Evolutionary conservation across 2,797 vertebrate genomes (phyloP).

Genomic region (Sarcoramphus papa): DNA sequence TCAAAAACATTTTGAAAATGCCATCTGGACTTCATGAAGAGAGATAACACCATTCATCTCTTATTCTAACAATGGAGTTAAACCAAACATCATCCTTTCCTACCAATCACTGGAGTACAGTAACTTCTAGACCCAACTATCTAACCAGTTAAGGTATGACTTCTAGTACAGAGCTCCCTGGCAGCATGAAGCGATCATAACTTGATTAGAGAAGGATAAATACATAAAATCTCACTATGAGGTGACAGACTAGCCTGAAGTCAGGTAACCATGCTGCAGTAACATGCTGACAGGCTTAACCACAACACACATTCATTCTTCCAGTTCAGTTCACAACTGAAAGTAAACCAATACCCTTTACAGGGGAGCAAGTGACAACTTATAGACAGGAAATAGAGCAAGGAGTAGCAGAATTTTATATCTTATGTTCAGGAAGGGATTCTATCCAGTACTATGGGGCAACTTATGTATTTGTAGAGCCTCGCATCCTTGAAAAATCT

Average conservation of each 20-base stretch:
- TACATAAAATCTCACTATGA: neutral
- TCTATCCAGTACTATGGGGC: neutral
- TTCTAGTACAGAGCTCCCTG: neutral
- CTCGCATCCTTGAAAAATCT: neutral
- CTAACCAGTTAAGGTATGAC: constrained; percentile 38
- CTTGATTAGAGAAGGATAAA: neutral
- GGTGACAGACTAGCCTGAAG: neutral
- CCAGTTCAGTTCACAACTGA: constrained; percentile 50
- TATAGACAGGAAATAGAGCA: neutral
- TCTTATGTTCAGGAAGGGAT: neutral
- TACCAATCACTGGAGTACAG: neutral
- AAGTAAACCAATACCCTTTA: constrained; percentile 36
- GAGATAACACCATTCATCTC: neutral
- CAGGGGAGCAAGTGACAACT: constrained; percentile 1
- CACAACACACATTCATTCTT: constrained; percentile 32
- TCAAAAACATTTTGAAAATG: neutral
- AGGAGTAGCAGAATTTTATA: neutral
- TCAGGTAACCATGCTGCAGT: neutral
- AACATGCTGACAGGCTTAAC: neutral
- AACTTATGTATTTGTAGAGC: neutral
- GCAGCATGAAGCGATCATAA: neutral
- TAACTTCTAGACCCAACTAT: neutral
- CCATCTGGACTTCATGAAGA: neutral
- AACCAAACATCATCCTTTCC: neutral
- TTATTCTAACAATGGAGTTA: neutral